Evolutionary conservation across 1,140 invertebrate genomes (phyloP), one percentile per base, ranked within the genome.

Genomic region (Acromyrmex charruanus): DNA sequence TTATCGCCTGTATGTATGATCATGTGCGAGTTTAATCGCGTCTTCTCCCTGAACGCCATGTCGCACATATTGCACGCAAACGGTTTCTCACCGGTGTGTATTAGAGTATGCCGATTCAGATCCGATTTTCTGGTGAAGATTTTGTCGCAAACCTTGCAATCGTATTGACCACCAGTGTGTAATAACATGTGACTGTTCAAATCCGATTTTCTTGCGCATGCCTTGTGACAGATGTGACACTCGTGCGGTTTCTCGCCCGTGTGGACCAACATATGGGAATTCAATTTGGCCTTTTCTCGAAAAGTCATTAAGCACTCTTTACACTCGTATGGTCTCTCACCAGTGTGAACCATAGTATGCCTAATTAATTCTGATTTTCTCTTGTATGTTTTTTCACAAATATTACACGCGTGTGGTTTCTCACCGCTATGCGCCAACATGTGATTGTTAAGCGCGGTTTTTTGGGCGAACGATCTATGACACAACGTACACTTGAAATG

Each of bases 181-280:
- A 94, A 92, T 1, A 95, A 85, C 94, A 95, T 95, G 71, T 95
- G 95, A 61, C 94, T 95, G 61, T 94, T 95, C 9, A 95, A 87
- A 89, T 95, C 94, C 0, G 95, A 95, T 84, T 95, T 95, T 12
- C 94, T 90, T 0, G 94, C 94, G 68, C 93, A 95, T 0, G 94
- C 94, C 58, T 95, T 95, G 69, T 94, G 93, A 72, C 95, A 95
- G 51, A 95, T 93, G 25, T 97, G 97, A 95, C 97, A 98, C 71
- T 97, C 97, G 93, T 97, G 97, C 1, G 94, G 94, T 55, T 95
- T 95, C 63, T 95, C 95, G 10, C 97, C 97, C 1, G 97, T 98
- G 75, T 98, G 97, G 0, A 97, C 97, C 0, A 95, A 77, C 94
- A 97, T 97, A 91, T 98, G 97, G 21, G 97, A 97, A 90, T 97